Conservation (phyloP, 2,797 vertebrate species). For the Semaprochilodus insignis region DNA sequence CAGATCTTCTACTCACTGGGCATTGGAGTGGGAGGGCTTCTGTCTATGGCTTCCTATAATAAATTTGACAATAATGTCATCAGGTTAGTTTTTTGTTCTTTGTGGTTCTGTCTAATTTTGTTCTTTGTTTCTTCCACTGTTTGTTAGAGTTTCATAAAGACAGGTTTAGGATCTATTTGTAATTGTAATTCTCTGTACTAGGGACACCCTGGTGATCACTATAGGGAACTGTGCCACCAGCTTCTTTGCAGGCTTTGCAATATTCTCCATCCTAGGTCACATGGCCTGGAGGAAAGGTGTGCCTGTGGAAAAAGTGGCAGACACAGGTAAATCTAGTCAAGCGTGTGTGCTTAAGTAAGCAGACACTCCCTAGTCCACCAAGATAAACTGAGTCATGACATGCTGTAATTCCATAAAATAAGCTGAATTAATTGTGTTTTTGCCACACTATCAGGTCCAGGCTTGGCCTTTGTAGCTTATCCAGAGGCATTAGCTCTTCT, state of each 20-base stretch:
- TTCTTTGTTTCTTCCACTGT: background rate
- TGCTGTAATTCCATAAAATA: slow-evolving; percentile 14
- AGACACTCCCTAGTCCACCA: background rate
- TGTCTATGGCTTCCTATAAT: slow-evolving; percentile 88
- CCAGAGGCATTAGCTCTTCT: slow-evolving; percentile 87
- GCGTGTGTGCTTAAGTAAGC: slow-evolving; percentile 20
- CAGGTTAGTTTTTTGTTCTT: slow-evolving; percentile 67
- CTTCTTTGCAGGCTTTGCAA: slow-evolving; percentile 86
- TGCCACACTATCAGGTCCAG: slow-evolving; percentile 76
- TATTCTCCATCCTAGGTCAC: slow-evolving; percentile 86
- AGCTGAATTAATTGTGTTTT: background rate
- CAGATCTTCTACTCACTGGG: slow-evolving; percentile 88
- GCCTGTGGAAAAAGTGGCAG: slow-evolving; percentile 80
- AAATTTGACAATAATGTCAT: slow-evolving; percentile 89
- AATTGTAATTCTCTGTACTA: slow-evolving; percentile 58
- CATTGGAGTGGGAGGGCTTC: slow-evolving; percentile 84
- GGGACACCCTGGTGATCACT: slow-evolving; percentile 85
- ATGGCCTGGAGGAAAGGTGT: slow-evolving; percentile 86
- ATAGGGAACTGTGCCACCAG: slow-evolving; percentile 84
- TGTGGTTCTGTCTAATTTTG: background rate
- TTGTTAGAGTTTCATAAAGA: background rate
- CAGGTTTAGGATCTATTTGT: background rate
- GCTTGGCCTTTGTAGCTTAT: slow-evolving; percentile 87
- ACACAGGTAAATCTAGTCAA: slow-evolving; percentile 73
- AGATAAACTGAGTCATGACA: background rate